phyloP scores from a whole-genome alignment of 1,140 invertebrate species.

The Drosophila busckii region DNA sequence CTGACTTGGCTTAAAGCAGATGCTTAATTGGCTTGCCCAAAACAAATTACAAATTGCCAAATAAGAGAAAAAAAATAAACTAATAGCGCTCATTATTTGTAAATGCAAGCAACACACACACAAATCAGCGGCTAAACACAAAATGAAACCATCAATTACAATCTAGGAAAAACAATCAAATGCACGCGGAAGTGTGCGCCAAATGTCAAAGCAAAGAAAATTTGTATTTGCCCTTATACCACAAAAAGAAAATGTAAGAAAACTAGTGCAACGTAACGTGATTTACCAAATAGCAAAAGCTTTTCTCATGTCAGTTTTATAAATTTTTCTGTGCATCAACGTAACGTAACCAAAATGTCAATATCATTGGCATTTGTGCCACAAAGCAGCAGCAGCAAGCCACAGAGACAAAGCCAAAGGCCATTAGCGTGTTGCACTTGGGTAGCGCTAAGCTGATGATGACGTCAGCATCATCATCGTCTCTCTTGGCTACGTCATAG shows the following conservation, averaged over 20 bases:
- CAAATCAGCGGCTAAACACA: conserved; percentile 41
- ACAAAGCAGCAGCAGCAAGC: conserved; percentile 8
- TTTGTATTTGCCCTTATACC: conserved; percentile 24
- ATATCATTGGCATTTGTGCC: conserved; percentile 67
- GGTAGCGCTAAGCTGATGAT: conserved; percentile 10
- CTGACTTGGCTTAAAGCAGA: conserved; percentile 3
- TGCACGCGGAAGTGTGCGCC: conserved; percentile 69
- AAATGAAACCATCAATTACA: conserved; percentile 67
- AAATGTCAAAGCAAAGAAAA: conserved; percentile 58
- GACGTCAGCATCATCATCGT: not conserved
- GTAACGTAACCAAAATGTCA: conserved; percentile 63
- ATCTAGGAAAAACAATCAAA: conserved; percentile 30
- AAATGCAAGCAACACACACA: conserved; percentile 42
- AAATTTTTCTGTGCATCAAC: conserved; percentile 49
- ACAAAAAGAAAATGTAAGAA: not conserved
- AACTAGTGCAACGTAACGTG: conserved; percentile 35
- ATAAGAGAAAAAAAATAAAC: conserved; percentile 33
- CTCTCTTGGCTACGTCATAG: conserved; percentile 24
- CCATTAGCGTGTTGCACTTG: conserved; percentile 61
- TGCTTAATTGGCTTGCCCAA: conserved; percentile 19
- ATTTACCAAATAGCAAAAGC: conserved; percentile 47
- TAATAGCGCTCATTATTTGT: conserved; percentile 72
- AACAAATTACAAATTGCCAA: conserved; percentile 4
- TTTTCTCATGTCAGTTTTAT: conserved; percentile 72
- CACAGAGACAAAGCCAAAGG: conserved; percentile 30